Base-by-base conservation (phyloP, 2,888 invertebrate species). In the Eupithecia dodoneata region DNA sequence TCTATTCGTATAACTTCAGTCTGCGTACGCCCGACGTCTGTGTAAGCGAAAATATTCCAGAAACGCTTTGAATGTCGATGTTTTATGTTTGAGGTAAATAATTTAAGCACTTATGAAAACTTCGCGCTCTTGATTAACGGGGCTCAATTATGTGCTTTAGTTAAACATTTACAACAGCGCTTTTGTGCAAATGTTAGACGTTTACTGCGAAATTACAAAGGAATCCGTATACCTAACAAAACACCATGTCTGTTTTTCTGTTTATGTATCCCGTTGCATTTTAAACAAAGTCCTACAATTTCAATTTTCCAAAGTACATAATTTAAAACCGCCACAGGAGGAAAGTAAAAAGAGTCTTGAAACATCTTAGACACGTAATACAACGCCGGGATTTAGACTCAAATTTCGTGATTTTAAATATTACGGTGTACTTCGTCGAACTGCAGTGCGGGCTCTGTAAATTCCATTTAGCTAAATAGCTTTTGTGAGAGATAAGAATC, bases 381-480 rank as follows among this genome's bases (percentile, higher is more conserved):
- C 92, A 92, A 93, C 91, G 89, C 86, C 84, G 83, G 87, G 90
- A 87, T 89, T 94, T 91, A 92, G 90, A 91, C 91, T 94, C 90
- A 93, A 93, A 93, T 93, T 94, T 94, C 90, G 85, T 91, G 91
- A 93, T 94, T 94, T 94, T 94, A 94, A 94, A 94, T 94, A 95
- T 94, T 93, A 93, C 94, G 93, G 88, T 93, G 92, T 94, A 93
- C 93, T 92, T 91, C 90, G 92, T 93, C 93, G 94, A 94, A 94
- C 94, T 94, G 94, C 94, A 94, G 92, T 94, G 93, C 94, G 91
- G 94, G 93, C 93, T 93, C 91, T 92, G 94, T 94, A 94, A 95
- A 95, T 94, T 94, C 95, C 94, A 95, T 95, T 95, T 94, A 94
- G 94, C 93, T 94, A 94, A 95, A 95, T 94, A 94, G 94, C 94